Evolutionary conservation across 2,797 vertebrate genomes (phyloP).

Genomic region (Apodemus agrarius): DNA sequence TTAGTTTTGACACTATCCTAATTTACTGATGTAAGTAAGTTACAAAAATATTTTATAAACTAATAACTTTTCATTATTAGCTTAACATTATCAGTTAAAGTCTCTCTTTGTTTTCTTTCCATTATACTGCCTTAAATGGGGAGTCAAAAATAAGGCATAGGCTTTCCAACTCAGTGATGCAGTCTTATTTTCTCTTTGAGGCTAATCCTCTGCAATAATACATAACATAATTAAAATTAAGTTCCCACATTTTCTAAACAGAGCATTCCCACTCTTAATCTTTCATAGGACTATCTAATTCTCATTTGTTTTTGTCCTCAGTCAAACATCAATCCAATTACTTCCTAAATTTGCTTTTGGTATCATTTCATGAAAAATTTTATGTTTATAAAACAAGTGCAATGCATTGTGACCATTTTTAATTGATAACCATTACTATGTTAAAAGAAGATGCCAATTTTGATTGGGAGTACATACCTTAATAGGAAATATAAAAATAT

Average conservation of each 20-base stretch:
- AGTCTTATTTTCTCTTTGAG: background rate
- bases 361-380: background rate
- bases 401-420: no score
- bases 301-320: background rate
- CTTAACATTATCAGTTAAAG: background rate
- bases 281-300: background rate
- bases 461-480: background rate
- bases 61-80: background rate
- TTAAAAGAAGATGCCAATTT: background rate
- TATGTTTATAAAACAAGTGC: background rate
- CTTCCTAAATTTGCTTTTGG: background rate
- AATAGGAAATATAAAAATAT: background rate
- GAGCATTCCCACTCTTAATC: background rate
- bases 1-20: constrained; percentile 17
- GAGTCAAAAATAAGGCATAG: background rate
- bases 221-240: constrained; percentile 4
- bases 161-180: background rate
- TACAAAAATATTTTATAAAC: background rate
- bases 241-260: background rate
- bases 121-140: background rate
- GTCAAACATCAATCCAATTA: background rate
- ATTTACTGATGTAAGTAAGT: background rate
- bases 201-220: background rate
- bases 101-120: background rate
- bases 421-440: background rate